Percentiles rank a stretch among this genome's conserved stretches.
Evolutionary conservation across 1,140 invertebrate genomes (phyloP).

Genomic region (Polypedilum vanderplanki): DNA sequence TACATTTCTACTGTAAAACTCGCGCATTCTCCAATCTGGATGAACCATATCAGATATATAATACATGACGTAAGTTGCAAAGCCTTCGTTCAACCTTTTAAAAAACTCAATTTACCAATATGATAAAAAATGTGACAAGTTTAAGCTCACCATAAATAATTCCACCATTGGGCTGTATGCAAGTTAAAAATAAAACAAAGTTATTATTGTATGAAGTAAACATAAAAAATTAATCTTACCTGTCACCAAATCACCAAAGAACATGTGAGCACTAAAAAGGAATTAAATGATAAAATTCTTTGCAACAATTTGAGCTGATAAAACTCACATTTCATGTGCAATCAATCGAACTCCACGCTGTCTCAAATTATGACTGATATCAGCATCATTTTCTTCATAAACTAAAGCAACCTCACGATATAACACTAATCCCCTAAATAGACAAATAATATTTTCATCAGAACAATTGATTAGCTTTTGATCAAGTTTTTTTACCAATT

Average conservation of each 20-base stretch:
- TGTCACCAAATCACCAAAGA: background rate
- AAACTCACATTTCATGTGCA: background rate
- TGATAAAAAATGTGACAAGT: background rate
- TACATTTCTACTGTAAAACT: background rate
- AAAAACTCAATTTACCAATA: background rate
- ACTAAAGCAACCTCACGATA: background rate
- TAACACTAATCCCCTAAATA: background rate
- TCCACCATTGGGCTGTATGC: background rate
- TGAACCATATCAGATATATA: background rate
- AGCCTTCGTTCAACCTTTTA: background rate
- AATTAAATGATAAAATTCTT: background rate
- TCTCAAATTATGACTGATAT: background rate
- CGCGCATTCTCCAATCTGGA: background rate
- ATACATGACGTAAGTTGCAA: background rate
- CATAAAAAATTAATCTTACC: background rate
- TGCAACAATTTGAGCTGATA: background rate
- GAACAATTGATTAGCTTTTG: background rate
- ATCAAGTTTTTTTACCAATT: slow-evolving; percentile 25
- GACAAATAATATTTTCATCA: background rate
- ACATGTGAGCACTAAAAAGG: background rate
- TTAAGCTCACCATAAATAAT: slow-evolving; percentile 11
- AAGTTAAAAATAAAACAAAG: background rate
- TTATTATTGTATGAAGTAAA: background rate
- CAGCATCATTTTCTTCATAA: background rate
- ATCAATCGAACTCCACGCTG: background rate